Conservation (phyloP, 2,113 vertebrate species). For the Cettia cetti region DNA sequence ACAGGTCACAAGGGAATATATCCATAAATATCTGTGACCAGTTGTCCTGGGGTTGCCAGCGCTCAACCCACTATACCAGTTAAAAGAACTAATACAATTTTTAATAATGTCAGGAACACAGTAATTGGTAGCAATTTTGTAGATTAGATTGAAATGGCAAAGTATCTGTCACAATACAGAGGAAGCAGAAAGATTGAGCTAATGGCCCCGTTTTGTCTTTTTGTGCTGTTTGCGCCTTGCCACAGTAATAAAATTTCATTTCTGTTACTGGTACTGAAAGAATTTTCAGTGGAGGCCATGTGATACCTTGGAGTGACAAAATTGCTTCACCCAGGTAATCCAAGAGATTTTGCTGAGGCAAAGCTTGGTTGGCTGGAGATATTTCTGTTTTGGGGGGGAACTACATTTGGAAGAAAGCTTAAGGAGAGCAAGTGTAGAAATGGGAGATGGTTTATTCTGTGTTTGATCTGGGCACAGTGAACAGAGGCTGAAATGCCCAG, state of each 20-base stretch:
- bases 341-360: not conserved
- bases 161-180: not conserved
- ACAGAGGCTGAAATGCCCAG: accelerated
- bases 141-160: not conserved
- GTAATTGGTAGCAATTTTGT: not conserved
- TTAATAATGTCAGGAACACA: not conserved
- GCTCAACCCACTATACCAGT: not conserved
- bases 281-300: not conserved
- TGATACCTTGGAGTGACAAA: not conserved
- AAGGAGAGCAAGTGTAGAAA: not conserved
- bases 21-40: not conserved
- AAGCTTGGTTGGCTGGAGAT: not conserved
- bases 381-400: not conserved
- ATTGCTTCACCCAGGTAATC: not conserved
- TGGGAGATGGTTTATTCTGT: accelerated
- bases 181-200: not conserved
- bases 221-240: not conserved
- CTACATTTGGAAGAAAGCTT: not conserved
- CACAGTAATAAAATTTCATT: not conserved
- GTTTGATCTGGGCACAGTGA: not conserved
- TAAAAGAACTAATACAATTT: not conserved
- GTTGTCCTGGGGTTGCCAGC: not conserved
- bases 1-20: not conserved
- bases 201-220: not conserved
- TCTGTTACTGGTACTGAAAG: not conserved